Evolutionary conservation across 2,113 vertebrate genomes (phyloP).

Genomic region (Neotoma lepida): DNA sequence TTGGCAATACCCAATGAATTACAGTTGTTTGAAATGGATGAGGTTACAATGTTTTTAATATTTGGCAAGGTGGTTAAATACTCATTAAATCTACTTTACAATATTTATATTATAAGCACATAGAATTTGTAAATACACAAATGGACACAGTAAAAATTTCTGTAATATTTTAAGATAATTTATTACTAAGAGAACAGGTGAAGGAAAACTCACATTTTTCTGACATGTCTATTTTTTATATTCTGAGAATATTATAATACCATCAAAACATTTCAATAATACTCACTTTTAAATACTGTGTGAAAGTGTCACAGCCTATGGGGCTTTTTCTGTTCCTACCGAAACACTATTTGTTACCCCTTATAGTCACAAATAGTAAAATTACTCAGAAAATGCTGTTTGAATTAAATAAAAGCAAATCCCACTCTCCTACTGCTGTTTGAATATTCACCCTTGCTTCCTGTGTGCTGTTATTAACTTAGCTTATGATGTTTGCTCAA

Average conservation of each 20-base stretch:
- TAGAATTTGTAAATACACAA: constrained; percentile 71
- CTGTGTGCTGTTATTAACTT: constrained; percentile 65
- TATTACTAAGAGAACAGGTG: constrained; percentile 74
- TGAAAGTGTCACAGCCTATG: constrained; percentile 38
- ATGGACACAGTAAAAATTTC: constrained; percentile 67
- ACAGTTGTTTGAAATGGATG: constrained; percentile 70
- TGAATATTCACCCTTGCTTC: neutral
- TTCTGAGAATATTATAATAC: constrained; percentile 67
- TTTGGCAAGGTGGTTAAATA: constrained; percentile 61
- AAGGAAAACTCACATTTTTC: constrained; percentile 72
- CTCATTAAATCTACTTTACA: constrained; percentile 65
- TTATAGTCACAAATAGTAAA: constrained; percentile 59
- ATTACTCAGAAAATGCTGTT: constrained; percentile 42
- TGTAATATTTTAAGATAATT: constrained; percentile 77
- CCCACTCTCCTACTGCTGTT: neutral
- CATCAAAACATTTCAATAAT: constrained; percentile 59
- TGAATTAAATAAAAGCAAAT: neutral
- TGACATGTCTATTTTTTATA: constrained; percentile 64
- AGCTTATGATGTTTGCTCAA: constrained; percentile 84
- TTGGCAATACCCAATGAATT: constrained; percentile 55
- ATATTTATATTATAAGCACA: constrained; percentile 5
- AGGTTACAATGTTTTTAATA: constrained; percentile 51
- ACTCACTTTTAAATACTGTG: constrained; percentile 68
- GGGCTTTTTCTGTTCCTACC: constrained; percentile 44
- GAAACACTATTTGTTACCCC: neutral